A percentile compares a stretch with the other conserved stretches of the same genome.
Conservation (phyloP, 2,113 vertebrate genomes). For the Nipponia nippon region DNA sequence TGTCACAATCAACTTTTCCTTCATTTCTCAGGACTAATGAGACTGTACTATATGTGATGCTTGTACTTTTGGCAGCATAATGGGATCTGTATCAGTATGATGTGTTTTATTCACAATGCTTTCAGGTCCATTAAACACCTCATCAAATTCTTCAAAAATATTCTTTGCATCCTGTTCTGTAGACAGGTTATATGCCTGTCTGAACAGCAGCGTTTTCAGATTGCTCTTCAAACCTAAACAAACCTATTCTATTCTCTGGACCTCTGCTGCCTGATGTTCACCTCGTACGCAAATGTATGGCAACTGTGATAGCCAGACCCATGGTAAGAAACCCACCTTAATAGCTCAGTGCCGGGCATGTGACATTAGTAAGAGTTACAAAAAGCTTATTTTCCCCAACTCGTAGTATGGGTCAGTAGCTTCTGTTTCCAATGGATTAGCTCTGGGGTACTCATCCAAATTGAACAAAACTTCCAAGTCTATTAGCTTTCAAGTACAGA, state of each 20-base stretch:
- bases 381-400: background rate
- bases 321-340: background rate
- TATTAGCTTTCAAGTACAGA: background rate
- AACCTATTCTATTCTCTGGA: background rate
- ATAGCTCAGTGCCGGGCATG: background rate
- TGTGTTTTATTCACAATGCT: conserved; percentile 61
- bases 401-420: background rate
- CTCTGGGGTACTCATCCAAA: background rate
- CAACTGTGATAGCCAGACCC: background rate
- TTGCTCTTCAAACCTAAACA: conserved; percentile 13
- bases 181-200: conserved; percentile 37
- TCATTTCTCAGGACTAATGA: conserved; percentile 46
- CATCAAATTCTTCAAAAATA: conserved; percentile 59
- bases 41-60: conserved; percentile 20
- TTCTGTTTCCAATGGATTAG: conserved; percentile 21
- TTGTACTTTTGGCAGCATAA: conserved; percentile 51
- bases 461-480: background rate
- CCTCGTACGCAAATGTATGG: background rate
- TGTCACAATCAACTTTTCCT: conserved; percentile 37
- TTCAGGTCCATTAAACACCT: conserved; percentile 66
- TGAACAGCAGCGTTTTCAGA: conserved; percentile 30
- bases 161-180: conserved; percentile 59
- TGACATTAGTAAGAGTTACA: background rate
- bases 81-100: conserved; percentile 56
- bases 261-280: background rate